phyloP scores from a whole-genome alignment of 2,888 invertebrate species.

The Phrixothrix hirtus region DNA sequence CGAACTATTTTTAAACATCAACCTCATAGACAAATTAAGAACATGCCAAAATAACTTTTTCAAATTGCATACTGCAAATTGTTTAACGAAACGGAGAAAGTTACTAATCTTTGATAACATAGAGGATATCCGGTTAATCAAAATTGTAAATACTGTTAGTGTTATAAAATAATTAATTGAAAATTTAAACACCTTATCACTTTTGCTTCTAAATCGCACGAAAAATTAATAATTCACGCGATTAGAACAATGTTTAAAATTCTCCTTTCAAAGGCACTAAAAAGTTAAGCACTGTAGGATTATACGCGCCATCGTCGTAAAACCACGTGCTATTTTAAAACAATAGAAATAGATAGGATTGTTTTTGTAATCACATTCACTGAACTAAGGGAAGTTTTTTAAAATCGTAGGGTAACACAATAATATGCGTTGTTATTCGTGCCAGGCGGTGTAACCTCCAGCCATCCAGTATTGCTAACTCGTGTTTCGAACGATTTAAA shows the following conservation, averaged over 20 bases:
- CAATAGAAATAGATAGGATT: no score
- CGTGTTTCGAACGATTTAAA: conserved; percentile 56
- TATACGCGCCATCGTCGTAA: conserved; percentile 21
- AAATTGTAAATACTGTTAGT: neutral
- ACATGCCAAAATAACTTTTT: conserved; percentile 24
- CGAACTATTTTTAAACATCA: conserved; percentile 21
- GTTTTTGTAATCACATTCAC: no score
- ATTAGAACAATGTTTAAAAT: neutral
- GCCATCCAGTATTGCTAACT: conserved; percentile 59
- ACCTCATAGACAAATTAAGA: conserved; percentile 26
- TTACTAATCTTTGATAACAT: no score
- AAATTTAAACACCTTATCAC: conserved; percentile 12
- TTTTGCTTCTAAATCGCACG: conserved; percentile 16
- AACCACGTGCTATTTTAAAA: conserved; percentile 22
- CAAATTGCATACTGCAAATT: conserved; percentile 5
- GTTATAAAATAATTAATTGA: neutral
- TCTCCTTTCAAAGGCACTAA: no score
- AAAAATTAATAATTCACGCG: conserved; percentile 5
- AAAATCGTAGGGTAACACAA: conserved; percentile 15
- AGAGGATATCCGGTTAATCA: neutral
- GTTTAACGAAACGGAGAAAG: no score
- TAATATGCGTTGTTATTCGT: conserved; percentile 35
- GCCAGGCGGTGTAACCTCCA: conserved; percentile 56
- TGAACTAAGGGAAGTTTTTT: conserved; percentile 6
- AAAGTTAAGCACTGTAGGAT: conserved; percentile 12